Evolutionary conservation across 2,888 invertebrate genomes (phyloP), one percentile per base, ranked within the genome.

Genomic region (Lycocerus yunnanus): DNA sequence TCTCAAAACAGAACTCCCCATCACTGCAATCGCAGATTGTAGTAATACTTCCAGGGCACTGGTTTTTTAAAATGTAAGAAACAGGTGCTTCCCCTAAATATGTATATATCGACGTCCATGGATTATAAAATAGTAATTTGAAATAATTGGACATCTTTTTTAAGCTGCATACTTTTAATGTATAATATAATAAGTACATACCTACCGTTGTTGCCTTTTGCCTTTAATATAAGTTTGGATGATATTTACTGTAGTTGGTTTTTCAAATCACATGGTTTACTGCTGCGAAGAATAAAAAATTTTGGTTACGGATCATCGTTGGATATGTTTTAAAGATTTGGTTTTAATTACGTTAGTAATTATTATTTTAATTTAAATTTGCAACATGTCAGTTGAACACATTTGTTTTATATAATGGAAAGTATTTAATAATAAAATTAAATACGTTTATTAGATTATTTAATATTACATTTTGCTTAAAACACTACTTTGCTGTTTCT

Each of bases 51-150:
- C 43, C 43, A n/a, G 43, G 43, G 43, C 43, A 43, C 43, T 43
- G 43, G 43, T 43, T 43, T 43, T 43, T 43, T 43, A 43, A 43
- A 43, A n/a, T 43, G 43, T 43, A 43, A 43, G 69, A 72, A 78
- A 77, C 78, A 79, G 79, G 79, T 79, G 79, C 79, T 79, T 79
- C 79, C 79, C 78, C 72, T 65, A 73, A 71, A 76, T 68, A 72
- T 77, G 73, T 77, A 77, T 71, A 77, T 77, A 74, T 72, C 74
- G 68, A 76, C 65, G 68, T 68, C 73, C 73, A 73, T 71, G 66
- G 69, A 71, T 73, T 73, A 73, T 73, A 73, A 73, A 67, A 59
- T 73, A 69, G 61, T 60, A 69, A 70, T 73, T 65, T 63, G 43
- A 68, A 67, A 21, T 8, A 58, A 68, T 20, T 27, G 43, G 20